These are phyloP conservation scores for Pentamera pediparva DNA, from an alignment of 53 echinoderm and acorn worm genomes.

Conservation along the genomic window DNA sequence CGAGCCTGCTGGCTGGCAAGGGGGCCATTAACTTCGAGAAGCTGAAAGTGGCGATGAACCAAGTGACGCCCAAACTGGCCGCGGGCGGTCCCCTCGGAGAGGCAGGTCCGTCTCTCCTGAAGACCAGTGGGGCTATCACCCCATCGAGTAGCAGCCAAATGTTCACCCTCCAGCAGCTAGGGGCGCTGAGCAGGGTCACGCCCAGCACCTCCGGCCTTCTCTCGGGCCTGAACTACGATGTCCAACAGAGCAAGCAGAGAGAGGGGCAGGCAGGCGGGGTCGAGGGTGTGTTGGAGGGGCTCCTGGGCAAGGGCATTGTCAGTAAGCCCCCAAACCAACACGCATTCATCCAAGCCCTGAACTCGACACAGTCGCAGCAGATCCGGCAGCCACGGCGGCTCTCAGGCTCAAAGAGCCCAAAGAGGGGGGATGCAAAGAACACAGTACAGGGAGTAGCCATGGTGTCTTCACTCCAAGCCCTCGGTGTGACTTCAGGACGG, in stretches of 20 bases:
- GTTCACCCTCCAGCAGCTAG: conserved; percentile 11
- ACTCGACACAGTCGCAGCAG: conserved; percentile 1
- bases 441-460: no score
- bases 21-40: conserved; percentile 16
- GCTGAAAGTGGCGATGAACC: conserved; percentile 11
- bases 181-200: conserved; percentile 6
- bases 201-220: not conserved
- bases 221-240: conserved; percentile 79
- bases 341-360: conserved; percentile 25
- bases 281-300: conserved; percentile 23
- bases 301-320: not conserved
- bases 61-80: not conserved
- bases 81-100: not conserved
- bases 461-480: no score
- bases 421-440: no score
- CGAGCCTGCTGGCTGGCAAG: not conserved
- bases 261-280: not conserved
- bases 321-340: not conserved
- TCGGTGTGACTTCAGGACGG: no score
- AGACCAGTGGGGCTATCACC: not conserved
- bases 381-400: conserved; percentile 9
- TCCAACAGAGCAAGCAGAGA: conserved; percentile 53
- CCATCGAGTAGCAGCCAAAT: conserved; percentile 7
- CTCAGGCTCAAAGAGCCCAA: conserved; percentile 19
- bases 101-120: not conserved